A percentile compares a stretch with the other conserved stretches of the same genome.
Evolutionary conservation across 2,888 invertebrate species (phyloP).

Genomic region (Agelastica alni): DNA sequence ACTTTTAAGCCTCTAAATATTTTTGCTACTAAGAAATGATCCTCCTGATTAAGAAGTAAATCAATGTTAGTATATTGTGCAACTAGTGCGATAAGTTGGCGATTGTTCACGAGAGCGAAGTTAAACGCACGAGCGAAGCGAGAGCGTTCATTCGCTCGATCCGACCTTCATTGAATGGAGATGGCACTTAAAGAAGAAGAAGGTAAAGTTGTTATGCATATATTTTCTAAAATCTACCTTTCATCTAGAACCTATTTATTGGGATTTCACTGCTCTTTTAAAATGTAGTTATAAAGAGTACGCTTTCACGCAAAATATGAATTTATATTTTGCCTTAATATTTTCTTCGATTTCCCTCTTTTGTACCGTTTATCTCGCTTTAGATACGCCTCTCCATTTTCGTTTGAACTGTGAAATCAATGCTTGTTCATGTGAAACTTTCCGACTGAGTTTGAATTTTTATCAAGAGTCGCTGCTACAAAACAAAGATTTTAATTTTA

Average conservation of each 20-base stretch:
- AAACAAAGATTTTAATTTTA: slow-evolving; percentile 5
- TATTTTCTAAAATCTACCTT: no score
- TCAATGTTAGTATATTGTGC: no score
- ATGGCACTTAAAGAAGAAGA: no score
- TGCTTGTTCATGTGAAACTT: slow-evolving; percentile 16
- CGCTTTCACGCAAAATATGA: slow-evolving; percentile 13
- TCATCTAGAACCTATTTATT: slow-evolving; percentile 15
- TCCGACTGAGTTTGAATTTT: slow-evolving; percentile 15
- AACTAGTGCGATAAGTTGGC: no score
- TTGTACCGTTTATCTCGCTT: slow-evolving; percentile 19
- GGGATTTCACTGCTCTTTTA: slow-evolving; percentile 15
- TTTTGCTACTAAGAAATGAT: no score
- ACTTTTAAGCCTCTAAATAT: no score
- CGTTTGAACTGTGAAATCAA: slow-evolving; percentile 20
- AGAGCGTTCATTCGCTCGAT: no score
- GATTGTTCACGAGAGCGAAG: no score
- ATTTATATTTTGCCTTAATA: slow-evolving; percentile 21
- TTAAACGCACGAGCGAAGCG: no score
- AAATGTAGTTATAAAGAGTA: slow-evolving; percentile 15
- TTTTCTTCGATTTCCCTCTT: slow-evolving; percentile 15
- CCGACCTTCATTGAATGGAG: no score
- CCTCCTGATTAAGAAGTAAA: no score
- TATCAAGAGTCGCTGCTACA: slow-evolving; percentile 8
- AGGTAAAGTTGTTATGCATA: no score
- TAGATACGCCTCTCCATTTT: slow-evolving; percentile 9